Conservation (phyloP, 2,888 invertebrate species). For the Rhamnusium bicolor region DNA sequence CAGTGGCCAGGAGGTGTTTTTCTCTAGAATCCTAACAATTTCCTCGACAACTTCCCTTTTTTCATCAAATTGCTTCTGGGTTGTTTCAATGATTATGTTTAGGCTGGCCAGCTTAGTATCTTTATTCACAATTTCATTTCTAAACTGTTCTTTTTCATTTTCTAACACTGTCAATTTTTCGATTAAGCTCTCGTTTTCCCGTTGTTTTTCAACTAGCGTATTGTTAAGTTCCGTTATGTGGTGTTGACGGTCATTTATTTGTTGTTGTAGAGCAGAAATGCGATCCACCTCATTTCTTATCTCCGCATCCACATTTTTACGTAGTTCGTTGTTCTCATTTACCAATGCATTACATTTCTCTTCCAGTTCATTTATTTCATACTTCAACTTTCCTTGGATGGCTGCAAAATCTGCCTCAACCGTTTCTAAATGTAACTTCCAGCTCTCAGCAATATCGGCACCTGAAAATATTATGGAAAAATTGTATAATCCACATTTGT, state of each 20-base stretch:
- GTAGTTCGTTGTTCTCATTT: conserved; percentile 68
- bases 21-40: conserved; percentile 57
- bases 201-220: conserved; percentile 59
- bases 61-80: conserved; percentile 59
- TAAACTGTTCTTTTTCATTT: conserved; percentile 51
- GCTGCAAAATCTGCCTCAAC: conserved; percentile 77
- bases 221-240: conserved; percentile 62
- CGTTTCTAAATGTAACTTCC: conserved; percentile 80
- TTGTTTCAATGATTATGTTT: conserved; percentile 56
- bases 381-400: conserved; percentile 51
- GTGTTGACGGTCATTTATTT: conserved; percentile 63
- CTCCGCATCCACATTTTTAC: conserved; percentile 68
- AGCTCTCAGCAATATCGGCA: conserved; percentile 79
- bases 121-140: conserved; percentile 52
- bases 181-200: conserved; percentile 53
- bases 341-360: conserved; percentile 66
- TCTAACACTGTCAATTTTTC: conserved; percentile 49
- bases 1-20: conserved; percentile 50
- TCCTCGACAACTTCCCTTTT: conserved; percentile 59
- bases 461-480: conserved; percentile 72
- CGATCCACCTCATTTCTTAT: conserved; percentile 67
- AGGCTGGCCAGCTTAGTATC: conserved; percentile 53
- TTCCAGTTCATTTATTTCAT: conserved; percentile 73
- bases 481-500: no score
- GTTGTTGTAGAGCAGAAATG: conserved; percentile 66